Base-by-base conservation (phyloP, 37 sponge, comb jelly and placozoan genomes). In the Oopsacas minuta region DNA sequence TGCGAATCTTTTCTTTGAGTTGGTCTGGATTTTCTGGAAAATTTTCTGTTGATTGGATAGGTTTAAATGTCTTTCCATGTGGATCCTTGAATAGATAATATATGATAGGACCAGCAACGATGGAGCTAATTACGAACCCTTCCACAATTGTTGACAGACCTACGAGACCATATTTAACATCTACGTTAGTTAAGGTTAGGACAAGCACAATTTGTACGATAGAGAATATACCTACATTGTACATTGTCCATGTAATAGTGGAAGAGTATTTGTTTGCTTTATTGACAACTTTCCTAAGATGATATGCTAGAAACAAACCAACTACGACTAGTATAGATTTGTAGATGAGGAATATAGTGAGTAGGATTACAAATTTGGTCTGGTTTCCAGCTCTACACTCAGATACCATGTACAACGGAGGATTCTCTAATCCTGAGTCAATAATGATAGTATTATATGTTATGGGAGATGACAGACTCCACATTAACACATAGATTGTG, bases 161-260 rank as follows among this genome's bases (percentile, higher is more conserved):
- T 3, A 61, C 1, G 30, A 61, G 75, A 61, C 75, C 75, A 61
- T 61, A 61, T 34, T 61, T 61, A 12, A 12, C 28, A 12, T 61
- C 75, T 25, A 61, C 75, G 28, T 10, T 61, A 5, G 75, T 10
- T 61, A n/a, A 5, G 28, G 28, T 5, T 5, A 25, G 30, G 30
- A 61, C 1, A 20, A 61, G 28, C 75, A 61, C 5, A 3, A 61
- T 12, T 34, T 25, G 75, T 20, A 61, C 1, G 30, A 61, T 61
- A 34, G 20, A 25, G 30, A 61, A 61, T 10, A 12, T 61, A 3
- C 22, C 28, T 7, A 12, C 22, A 34, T 61, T 61, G 75, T 61
- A 61, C 75, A 61, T 61, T 3, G 75, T 61, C 75, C 75, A 61
- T n/a, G 75, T 61, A 32, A 61, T 61, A 34, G 30, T 61, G 75